A percentile compares a stretch with the other conserved stretches of the same genome.
Conservation (phyloP, 2,797 vertebrate genomes). For the Eidolon dupreanum region DNA sequence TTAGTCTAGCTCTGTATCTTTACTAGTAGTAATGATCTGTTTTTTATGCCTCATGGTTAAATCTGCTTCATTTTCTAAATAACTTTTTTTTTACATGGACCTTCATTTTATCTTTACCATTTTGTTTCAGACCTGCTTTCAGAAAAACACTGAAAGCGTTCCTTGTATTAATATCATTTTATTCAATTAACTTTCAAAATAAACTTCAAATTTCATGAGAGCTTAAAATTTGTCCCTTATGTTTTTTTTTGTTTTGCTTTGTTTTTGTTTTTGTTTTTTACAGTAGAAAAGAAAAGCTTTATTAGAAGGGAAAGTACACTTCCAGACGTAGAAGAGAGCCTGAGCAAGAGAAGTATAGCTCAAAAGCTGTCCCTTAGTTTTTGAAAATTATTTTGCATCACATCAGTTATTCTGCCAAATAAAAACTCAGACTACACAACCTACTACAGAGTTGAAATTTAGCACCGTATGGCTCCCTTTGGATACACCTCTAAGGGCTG, state of each 20-base stretch:
- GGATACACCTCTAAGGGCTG: neutral
- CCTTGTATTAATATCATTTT: neutral
- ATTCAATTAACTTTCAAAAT: constrained; percentile 41
- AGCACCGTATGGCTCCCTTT: neutral
- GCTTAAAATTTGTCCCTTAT: neutral
- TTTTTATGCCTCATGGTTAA: neutral
- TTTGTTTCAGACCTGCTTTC: constrained; percentile 37
- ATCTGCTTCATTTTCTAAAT: constrained; percentile 20
- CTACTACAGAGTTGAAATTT: neutral
- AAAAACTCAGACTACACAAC: neutral
- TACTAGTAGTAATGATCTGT: neutral
- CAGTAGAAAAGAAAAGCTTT: no score
- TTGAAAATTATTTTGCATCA: constrained; percentile 17
- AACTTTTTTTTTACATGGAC: neutral
- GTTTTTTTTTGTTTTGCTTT: no score
- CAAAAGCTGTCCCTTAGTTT: neutral
- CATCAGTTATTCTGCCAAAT: neutral
- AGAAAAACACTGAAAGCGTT: neutral
- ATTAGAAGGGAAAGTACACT: no score
- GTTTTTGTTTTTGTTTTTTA: no score
- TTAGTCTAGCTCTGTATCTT: neutral
- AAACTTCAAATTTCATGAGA: neutral
- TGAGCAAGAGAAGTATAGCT: no score
- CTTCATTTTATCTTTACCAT: constrained; percentile 39
- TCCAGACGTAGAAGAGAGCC: no score